Evolutionary conservation across 2,888 invertebrate genomes (phyloP), one percentile per base, ranked within the genome.

Genomic region (Morpho helenor): DNA sequence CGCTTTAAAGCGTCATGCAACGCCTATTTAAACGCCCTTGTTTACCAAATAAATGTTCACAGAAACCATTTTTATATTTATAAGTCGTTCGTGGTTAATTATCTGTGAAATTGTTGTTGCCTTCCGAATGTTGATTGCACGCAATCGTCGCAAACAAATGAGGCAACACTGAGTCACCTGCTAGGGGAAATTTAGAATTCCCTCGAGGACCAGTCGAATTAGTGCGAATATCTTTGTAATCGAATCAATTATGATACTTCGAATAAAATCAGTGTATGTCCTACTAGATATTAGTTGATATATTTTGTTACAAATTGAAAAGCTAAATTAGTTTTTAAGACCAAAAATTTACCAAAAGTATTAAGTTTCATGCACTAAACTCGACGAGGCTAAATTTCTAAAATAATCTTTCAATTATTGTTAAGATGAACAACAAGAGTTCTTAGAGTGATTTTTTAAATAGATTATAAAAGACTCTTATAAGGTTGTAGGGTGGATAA

Each of bases 151-250:
- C 67, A 67, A 68, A 64, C 68, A 61, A 66, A 65, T 62, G 65
- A 59, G 54, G 58, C 60, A 63, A 66, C 64, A 66, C 64, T 42
- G 50, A 63, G 56, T 63, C 63, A 61, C 56, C 61, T 61, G 69
- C 69, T 68, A 64, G 72, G 68, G 74, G 71, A 73, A 75, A 76
- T 76, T 75, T 75, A 74, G 47, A 70, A 69, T 71, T 72, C 76
- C 72, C 76, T 56, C 31, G 70, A 66, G 68, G 56, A 53, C 54
- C 60, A 52, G 63, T 60, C 49, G 49, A 31, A 3, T 45, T 23
- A 51, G 52, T 44, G 31, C n/a, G 44, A 9, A n/a, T 31, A 23
- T 52, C 22, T 43, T 52, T 50, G 7, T 16, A 50, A 39, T 16
- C 41, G 10, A 50, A 10, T 41, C 42, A 22, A 42, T 16, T 1